Base-by-base conservation (phyloP, 2,797 vertebrate genomes). In the Rhinella marina region DNA sequence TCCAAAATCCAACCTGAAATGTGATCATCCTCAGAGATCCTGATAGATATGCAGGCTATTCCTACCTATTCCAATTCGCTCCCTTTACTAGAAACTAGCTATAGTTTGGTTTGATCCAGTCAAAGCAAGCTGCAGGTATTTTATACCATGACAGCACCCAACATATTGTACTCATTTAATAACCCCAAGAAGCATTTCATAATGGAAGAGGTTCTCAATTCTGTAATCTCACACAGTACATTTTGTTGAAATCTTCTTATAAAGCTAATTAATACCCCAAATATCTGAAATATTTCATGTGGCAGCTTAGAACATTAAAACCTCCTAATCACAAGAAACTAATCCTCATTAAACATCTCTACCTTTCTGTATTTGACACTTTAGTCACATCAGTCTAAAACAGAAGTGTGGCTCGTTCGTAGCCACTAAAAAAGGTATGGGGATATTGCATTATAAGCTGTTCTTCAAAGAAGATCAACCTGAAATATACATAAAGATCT, bases 251-350 rank as follows among this genome's bases (percentile, higher is more conserved):
- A 87, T 83, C 73, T 82, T 56, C 68, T 87, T 84, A 87, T 66
- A 68, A 70, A 70, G 48, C 73, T 77, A 87, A 82, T 87, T 82
- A 87, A 83, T 83, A 72, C 25, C 48, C 81, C 8, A 77, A 87
- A 87, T 87, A 77, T 21, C 86, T 87, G 73, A 59, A 83, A 77
- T 87, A 83, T 83, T 87, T 87, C 81, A 59, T 70, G 72, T n/a
- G 64, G 72, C 86, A 68, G 86, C 75, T 87, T 78, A 83, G 16
- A n/a, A 83, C 73, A 48, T 50, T 72, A 27, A 76, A 82, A 82
- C 64, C 25, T 82, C 25, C 54, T 87, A 87, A 87, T 83, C 80
- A 62, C 4, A 54, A 77, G 73, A 70, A 83, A 32, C 70, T 57
- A 83, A 83, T 82, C 72, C 81, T 83, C 79, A 87, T 50, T 87